Evolutionary conservation across 2,797 vertebrate genomes (phyloP), one percentile per base, ranked within the genome.

Genomic region (Rhabdophis nuchalis): DNA sequence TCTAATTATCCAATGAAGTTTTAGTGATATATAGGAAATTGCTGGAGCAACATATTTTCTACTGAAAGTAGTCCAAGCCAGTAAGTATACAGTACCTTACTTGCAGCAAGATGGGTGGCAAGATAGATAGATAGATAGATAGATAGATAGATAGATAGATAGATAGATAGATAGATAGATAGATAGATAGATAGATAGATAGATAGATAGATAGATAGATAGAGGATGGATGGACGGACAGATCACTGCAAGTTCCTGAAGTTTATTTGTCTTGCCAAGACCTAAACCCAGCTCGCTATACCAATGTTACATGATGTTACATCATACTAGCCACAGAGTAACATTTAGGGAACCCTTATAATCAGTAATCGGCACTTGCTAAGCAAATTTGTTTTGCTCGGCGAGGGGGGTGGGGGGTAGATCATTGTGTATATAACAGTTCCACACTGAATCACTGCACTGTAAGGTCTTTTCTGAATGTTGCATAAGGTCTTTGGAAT

Each of bases 401-500:
- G n/a, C n/a, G n/a, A n/a, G 93, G 95, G 88, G 87, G 94, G 0
- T 12, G 27, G 12, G 60, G 27, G 8, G 29, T 50, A 4, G 12
- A 0, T 94, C 95, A 95, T 93, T 91, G 90, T 96, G 95, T 92
- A 0, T 4, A 2, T 96, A 93, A 96, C 93, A 94, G 91, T 92
- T 91, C 94, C 89, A 94, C 87, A 5, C 91, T 94, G 91, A 95
- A 88, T 93, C 91, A 90, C 93, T 0, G 1, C 0, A 0, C 93
- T 92, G 32, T 68, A 52, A 95, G 93, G 56, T 92, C 85, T 92
- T 96, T 96, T 93, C 94, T n/a, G 95, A 93, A 87, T 68, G 89
- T 92, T 96, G 94, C 95, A 89, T 95, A 94, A 96, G 93, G 94
- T 88, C 93, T 96, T 96, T 61, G 92, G 87, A 54, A 2, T 96